Conservation (phyloP, 30 jellyfish, hydroid and myxozoan species). For the Hydra vulgaris region DNA sequence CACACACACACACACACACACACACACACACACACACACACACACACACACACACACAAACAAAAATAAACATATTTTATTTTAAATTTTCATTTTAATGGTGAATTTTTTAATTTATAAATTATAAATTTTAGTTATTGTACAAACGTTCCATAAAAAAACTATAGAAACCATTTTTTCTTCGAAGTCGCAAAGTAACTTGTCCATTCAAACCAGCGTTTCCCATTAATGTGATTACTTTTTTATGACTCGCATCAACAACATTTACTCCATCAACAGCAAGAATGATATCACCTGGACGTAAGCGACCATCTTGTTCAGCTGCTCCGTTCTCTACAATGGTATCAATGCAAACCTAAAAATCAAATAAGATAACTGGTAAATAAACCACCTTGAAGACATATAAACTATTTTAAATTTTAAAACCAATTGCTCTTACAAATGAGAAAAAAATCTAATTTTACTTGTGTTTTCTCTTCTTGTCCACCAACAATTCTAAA, state of each 20-base stretch:
- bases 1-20: no score
- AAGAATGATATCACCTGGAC: conserved; percentile 79
- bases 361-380: no score
- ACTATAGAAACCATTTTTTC: conserved; percentile 23
- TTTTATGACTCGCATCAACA: conserved; percentile 79
- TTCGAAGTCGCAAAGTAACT: conserved; percentile 73
- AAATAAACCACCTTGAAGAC: no score
- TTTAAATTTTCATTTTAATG: no score
- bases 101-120: no score
- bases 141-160: no score
- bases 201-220: conserved; percentile 86
- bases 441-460: no score
- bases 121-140: no score
- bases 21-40: no score
- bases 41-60: no score
- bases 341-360: conserved; percentile 82
- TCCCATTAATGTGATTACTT: conserved; percentile 79
- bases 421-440: background rate
- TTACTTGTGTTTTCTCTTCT: conserved; percentile 96
- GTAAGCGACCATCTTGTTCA: conserved; percentile 79
- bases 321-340: conserved; percentile 96
- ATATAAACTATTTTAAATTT: no score
- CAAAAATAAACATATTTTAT: no score
- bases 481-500: conserved; percentile 87
- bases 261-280: conserved; percentile 89